phyloP scores from a whole-genome alignment of 2,888 invertebrate species.

The Callinectes sapidus region DNA sequence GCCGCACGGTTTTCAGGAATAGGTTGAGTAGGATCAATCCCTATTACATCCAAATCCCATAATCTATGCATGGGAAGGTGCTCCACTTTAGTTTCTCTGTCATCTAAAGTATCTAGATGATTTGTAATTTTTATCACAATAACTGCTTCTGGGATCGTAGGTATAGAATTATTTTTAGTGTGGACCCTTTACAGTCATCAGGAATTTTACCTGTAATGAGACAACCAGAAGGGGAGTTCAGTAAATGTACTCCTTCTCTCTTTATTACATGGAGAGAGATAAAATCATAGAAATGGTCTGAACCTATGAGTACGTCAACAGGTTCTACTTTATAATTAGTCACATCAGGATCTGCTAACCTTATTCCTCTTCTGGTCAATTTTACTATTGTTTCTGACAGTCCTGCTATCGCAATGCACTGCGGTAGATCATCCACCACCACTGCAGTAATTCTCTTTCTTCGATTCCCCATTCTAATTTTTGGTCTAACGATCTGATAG shows the following conservation, averaged over 20 bases:
- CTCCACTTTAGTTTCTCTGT: not conserved
- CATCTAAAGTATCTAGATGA: not conserved
- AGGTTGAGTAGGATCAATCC: slow-evolving; percentile 19
- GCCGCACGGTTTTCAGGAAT: not conserved
- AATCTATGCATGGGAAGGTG: slow-evolving; percentile 39
- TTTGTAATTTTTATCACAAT: slow-evolving; percentile 21
- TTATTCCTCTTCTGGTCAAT: slow-evolving; percentile 1
- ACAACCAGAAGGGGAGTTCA: slow-evolving; percentile 34
- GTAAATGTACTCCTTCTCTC: slow-evolving; percentile 27
- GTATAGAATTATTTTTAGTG: not conserved
- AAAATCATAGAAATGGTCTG: slow-evolving; percentile 37
- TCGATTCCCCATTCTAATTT: slow-evolving; percentile 22
- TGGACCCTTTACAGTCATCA: not conserved
- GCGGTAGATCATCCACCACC: not conserved
- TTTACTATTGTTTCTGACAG: not conserved
- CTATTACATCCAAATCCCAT: slow-evolving; percentile 42
- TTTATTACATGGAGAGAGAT: not conserved
- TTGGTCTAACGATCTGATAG: slow-evolving; percentile 12
- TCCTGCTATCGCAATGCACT: not conserved
- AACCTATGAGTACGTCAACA: not conserved
- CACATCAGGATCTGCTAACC: not conserved
- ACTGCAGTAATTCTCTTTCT: slow-evolving; percentile 22
- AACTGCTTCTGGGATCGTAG: not conserved
- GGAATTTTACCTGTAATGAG: slow-evolving; percentile 32
- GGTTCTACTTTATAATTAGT: slow-evolving; percentile 10